Evolutionary conservation across 2,113 vertebrate species (phyloP).

Genomic region (Anguilla japonica): DNA sequence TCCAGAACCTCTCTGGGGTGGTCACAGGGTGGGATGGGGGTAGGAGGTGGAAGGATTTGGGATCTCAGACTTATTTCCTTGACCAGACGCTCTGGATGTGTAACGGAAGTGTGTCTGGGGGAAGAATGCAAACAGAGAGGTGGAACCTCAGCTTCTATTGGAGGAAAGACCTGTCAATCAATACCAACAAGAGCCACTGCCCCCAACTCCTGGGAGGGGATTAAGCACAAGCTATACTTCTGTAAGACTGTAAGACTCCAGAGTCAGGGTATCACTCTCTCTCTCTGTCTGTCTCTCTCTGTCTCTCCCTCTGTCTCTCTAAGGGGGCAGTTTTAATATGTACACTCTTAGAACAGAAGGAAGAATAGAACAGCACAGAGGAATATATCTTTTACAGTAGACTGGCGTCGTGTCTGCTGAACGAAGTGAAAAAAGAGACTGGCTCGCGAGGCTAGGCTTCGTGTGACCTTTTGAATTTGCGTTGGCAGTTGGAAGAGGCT

Average conservation of each 20-base stretch:
- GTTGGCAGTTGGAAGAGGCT: constrained; percentile 37
- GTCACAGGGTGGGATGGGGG: neutral
- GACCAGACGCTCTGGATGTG: constrained; percentile 64
- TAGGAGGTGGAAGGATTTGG: constrained; percentile 2
- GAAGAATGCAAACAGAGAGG: constrained; percentile 67
- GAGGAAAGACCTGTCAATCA: constrained; percentile 66
- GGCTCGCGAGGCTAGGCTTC: too few species aligned
- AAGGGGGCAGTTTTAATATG: neutral
- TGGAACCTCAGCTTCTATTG: constrained; percentile 63
- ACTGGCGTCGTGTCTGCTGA: neutral
- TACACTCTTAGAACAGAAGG: neutral
- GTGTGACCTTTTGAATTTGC: neutral
- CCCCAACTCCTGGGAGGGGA: constrained; percentile 57
- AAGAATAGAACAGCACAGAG: neutral
- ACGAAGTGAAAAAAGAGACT: too few species aligned
- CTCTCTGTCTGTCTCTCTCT: neutral
- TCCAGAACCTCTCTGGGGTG: neutral
- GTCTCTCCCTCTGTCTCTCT: neutral
- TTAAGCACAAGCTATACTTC: constrained; percentile 26
- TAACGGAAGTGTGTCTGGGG: constrained; percentile 72
- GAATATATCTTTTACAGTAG: neutral
- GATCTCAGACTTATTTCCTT: constrained; percentile 32
- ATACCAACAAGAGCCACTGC: constrained; percentile 46
- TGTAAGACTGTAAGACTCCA: neutral
- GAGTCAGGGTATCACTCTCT: neutral